Percentiles rank a stretch among this genome's conserved stretches.
Conservation (phyloP, 2,888 invertebrate genomes). For the Drosophila nr. perissopoda region DNA sequence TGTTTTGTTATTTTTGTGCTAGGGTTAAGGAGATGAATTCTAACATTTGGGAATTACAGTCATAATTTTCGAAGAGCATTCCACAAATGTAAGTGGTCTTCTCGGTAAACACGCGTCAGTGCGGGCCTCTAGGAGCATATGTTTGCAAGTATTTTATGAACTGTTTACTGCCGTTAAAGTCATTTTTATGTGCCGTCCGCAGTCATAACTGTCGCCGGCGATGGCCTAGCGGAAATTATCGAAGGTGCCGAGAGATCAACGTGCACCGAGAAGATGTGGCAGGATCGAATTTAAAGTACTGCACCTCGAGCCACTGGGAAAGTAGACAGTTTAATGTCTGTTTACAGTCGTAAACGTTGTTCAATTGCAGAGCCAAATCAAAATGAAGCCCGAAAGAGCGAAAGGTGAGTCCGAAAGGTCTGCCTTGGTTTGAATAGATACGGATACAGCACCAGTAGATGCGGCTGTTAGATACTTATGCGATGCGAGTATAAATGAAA, state of each 20-base stretch:
- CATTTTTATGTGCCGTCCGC: constrained; percentile 72
- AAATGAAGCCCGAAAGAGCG: constrained; percentile 4
- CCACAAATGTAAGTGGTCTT: constrained; percentile 5
- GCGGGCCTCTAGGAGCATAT: constrained; percentile 42
- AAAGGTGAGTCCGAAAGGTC: constrained; percentile 10
- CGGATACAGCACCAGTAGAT: constrained; percentile 8
- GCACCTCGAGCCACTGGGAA: constrained; percentile 41
- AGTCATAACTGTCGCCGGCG: constrained; percentile 74
- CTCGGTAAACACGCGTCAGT: constrained; percentile 28
- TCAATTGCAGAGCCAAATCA: constrained; percentile 69
- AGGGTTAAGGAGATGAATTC: neutral
- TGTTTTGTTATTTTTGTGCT: neutral
- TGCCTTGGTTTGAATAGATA: constrained; percentile 2
- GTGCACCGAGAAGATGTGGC: constrained; percentile 47
- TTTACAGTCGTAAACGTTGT: constrained; percentile 83
- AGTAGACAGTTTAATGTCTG: constrained; percentile 81
- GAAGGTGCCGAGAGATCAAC: constrained; percentile 67
- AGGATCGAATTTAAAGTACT: constrained; percentile 73
- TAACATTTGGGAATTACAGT: constrained; percentile 8
- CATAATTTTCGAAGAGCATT: neutral
- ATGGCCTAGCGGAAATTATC: constrained; percentile 72
- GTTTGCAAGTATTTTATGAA: constrained; percentile 66
- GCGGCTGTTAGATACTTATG: constrained; percentile 1
- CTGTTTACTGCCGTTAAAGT: constrained; percentile 80
- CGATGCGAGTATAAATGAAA: constrained; percentile 40